A percentile compares a stretch with the other conserved stretches of the same genome.
Evolutionary conservation across 2,113 vertebrate genomes (phyloP).

Genomic region (Oostethus manadensis): DNA sequence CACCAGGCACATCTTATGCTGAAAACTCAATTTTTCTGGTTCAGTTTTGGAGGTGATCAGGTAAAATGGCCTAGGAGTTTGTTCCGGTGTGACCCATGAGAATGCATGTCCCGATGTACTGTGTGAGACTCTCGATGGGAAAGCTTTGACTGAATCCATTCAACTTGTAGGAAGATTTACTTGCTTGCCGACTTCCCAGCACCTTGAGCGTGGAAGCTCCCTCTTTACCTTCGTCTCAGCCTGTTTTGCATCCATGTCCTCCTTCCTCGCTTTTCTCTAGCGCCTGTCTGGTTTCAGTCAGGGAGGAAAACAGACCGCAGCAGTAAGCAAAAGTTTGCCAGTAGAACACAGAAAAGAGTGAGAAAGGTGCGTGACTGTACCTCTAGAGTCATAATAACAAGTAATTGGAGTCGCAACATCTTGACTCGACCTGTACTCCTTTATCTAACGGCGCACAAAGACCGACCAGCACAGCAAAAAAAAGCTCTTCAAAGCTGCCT

Average conservation of each 20-base stretch:
- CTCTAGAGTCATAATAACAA: too few relatives aligned
- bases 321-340: too few relatives aligned
- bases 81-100: too few relatives aligned
- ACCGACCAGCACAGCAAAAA: neutral
- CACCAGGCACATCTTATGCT: too few relatives aligned
- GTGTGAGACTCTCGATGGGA: neutral
- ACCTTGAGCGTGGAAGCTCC: conserved; percentile 31
- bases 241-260: conserved; percentile 54
- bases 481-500: conserved; percentile 47
- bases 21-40: too few relatives aligned
- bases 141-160: neutral
- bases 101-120: too few relatives aligned
- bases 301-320: conserved; percentile 24
- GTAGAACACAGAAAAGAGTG: too few relatives aligned
- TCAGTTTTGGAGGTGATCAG: too few relatives aligned
- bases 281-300: conserved; percentile 25
- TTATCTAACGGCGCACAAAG: neutral
- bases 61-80: too few relatives aligned
- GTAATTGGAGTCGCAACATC: too few relatives aligned
- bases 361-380: too few relatives aligned
- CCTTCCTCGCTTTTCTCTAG: conserved; percentile 28
- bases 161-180: neutral
- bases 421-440: too few relatives aligned
- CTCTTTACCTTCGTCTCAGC: conserved; percentile 28
- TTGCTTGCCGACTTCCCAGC: conserved; percentile 44